Percentiles rank a stretch among this genome's conserved stretches.
phyloP scores from a whole-genome alignment of 2,888 invertebrate genomes.

The Lochmaea capreae region DNA sequence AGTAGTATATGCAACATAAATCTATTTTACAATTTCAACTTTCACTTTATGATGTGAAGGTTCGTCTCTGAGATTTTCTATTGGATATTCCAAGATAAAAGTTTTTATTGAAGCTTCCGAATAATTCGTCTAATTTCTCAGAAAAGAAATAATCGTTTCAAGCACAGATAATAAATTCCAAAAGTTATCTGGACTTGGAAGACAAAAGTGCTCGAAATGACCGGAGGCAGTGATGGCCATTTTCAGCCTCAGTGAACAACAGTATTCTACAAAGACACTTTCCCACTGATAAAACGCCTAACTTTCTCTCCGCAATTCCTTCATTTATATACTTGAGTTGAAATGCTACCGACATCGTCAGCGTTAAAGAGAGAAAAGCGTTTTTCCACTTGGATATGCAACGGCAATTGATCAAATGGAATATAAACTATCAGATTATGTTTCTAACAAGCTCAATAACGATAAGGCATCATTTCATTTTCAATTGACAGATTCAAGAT shows the following conservation, averaged over 20 bases:
- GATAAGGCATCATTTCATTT: not conserved
- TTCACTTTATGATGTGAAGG: too few species aligned
- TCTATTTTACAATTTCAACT: too few species aligned
- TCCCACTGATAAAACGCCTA: conserved; percentile 40
- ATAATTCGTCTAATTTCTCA: conserved; percentile 28
- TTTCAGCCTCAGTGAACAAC: conserved; percentile 58
- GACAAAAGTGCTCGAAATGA: conserved; percentile 54
- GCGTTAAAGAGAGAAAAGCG: conserved; percentile 16
- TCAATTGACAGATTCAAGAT: not conserved
- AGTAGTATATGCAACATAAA: not conserved
- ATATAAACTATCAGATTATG: not conserved
- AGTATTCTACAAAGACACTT: conserved; percentile 48
- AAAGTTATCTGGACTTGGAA: conserved; percentile 47
- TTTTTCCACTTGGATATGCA: conserved; percentile 27
- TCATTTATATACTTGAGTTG: conserved; percentile 33
- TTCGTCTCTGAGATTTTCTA: too few species aligned
- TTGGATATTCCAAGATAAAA: not conserved
- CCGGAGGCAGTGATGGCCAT: conserved; percentile 58
- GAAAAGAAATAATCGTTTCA: conserved; percentile 44
- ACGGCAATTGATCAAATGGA: conserved; percentile 19
- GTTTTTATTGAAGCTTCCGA: conserved; percentile 22
- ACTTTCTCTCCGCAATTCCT: conserved; percentile 35
- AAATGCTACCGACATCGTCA: conserved; percentile 25
- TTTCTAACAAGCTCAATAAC: not conserved
- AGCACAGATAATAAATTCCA: conserved; percentile 41